phyloP scores from a whole-genome alignment of 2,797 vertebrate genomes.

The Acrossocheilus fasciatus region DNA sequence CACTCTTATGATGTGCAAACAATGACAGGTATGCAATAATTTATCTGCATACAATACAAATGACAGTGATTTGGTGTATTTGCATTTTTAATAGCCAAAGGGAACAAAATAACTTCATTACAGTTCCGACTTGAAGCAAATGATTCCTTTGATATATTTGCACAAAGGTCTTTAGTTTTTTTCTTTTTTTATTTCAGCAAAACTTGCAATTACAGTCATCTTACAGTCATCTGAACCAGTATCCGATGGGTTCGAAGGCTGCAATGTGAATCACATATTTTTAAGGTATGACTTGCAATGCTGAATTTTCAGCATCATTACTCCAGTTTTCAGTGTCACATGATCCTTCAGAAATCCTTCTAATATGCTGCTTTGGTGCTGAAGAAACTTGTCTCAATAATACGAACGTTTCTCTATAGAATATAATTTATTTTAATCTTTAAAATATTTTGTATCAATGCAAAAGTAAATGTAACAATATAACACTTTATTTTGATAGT shows the following conservation, averaged over 20 bases:
- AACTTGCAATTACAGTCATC: not conserved
- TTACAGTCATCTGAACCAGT: not conserved
- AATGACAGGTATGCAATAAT: not conserved
- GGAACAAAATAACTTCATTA: conserved; percentile 1
- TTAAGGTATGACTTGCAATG: not conserved
- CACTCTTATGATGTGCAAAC: not conserved
- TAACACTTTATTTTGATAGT: too few relatives aligned
- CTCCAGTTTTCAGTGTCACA: not conserved
- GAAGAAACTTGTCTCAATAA: not conserved
- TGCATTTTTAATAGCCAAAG: conserved; percentile 5
- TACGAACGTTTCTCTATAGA: not conserved
- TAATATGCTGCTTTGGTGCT: not conserved
- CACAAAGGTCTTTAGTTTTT: not conserved
- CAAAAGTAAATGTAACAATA: not conserved
- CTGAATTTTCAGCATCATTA: not conserved
- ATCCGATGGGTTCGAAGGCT: not conserved
- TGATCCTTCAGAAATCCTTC: not conserved
- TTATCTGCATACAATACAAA: not conserved
- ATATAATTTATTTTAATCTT: not conserved
- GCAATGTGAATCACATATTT: not conserved
- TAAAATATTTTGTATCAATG: not conserved
- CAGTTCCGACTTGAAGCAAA: not conserved
- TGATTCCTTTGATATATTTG: not conserved
- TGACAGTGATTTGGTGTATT: not conserved
- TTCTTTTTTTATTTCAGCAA: not conserved